phyloP scores from a whole-genome alignment of 2,888 invertebrate species.

The Oeneis ivallda region DNA sequence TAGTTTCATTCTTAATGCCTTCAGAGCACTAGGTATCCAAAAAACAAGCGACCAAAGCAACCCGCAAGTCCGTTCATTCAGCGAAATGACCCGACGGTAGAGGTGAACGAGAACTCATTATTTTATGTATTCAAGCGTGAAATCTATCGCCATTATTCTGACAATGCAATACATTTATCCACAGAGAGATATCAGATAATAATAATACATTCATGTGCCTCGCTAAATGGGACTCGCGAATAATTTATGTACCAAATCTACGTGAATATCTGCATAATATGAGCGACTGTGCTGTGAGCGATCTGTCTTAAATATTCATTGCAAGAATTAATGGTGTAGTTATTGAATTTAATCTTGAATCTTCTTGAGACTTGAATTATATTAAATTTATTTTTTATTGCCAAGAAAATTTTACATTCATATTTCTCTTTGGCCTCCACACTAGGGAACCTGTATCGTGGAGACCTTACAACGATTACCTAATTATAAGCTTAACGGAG shows the following conservation, averaged over 20 bases:
- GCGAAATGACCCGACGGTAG: not conserved
- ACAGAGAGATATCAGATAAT: not conserved
- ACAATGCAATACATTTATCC: conserved; percentile 10
- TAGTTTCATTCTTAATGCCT: not conserved
- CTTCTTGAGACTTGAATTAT: no score
- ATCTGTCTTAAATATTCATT: conserved; percentile 1
- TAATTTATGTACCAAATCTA: not conserved
- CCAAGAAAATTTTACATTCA: no score
- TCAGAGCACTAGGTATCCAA: not conserved
- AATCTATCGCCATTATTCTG: conserved; percentile 16
- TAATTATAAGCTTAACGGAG: no score
- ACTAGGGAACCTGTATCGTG: no score
- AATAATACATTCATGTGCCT: not conserved
- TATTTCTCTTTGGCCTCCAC: no score
- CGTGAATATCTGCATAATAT: not conserved
- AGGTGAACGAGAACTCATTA: conserved; percentile 12
- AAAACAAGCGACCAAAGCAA: no score
- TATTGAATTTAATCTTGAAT: not conserved
- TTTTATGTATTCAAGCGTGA: not conserved
- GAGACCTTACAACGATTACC: no score
- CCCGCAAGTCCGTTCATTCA: not conserved
- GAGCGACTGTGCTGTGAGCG: not conserved
- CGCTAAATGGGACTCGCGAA: not conserved
- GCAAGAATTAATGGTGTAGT: not conserved
- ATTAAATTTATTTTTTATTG: no score